A percentile compares a stretch with the other conserved stretches of the same genome.
These are phyloP conservation scores for Brachyopa scutellaris DNA, from an alignment of 2,888 invertebrate genomes.

Conservation along the genomic window DNA sequence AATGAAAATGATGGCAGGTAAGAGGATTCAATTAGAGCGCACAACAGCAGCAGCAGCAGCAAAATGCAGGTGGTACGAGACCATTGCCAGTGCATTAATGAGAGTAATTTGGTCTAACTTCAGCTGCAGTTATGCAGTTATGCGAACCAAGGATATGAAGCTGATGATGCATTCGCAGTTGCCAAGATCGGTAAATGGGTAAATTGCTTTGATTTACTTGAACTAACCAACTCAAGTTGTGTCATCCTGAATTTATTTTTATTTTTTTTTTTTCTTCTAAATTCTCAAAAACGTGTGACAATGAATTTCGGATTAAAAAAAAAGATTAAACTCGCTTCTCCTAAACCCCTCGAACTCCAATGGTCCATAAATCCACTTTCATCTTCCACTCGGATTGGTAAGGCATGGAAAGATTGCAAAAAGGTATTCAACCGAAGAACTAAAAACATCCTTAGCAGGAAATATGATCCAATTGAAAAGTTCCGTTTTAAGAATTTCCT, in stretches of 20 bases:
- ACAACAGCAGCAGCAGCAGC: too few species aligned
- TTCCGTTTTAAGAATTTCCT: conserved; percentile 21
- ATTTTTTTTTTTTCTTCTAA: too few species aligned
- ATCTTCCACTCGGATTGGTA: neutral
- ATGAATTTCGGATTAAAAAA: neutral
- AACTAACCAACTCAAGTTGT: too few species aligned
- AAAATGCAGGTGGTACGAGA: conserved; percentile 35
- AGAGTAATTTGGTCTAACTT: conserved; percentile 24
- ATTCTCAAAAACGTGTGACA: too few species aligned
- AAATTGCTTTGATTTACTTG: too few species aligned
- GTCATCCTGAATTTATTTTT: too few species aligned
- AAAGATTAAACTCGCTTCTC: neutral
- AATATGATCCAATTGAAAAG: conserved; percentile 17
- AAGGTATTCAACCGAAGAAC: conserved; percentile 16
- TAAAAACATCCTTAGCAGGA: conserved; percentile 16
- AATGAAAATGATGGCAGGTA: conserved; percentile 43
- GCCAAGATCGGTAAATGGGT: too few species aligned
- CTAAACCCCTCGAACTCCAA: neutral
- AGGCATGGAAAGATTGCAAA: neutral
- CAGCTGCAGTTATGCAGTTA: neutral
- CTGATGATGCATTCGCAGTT: too few species aligned
- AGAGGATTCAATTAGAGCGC: conserved; percentile 53
- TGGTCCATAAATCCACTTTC: neutral
- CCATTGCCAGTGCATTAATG: conserved; percentile 18
- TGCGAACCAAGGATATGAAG: too few species aligned